phyloP scores from a whole-genome alignment of 2,797 vertebrate species.

The Siniperca scherzeri region DNA sequence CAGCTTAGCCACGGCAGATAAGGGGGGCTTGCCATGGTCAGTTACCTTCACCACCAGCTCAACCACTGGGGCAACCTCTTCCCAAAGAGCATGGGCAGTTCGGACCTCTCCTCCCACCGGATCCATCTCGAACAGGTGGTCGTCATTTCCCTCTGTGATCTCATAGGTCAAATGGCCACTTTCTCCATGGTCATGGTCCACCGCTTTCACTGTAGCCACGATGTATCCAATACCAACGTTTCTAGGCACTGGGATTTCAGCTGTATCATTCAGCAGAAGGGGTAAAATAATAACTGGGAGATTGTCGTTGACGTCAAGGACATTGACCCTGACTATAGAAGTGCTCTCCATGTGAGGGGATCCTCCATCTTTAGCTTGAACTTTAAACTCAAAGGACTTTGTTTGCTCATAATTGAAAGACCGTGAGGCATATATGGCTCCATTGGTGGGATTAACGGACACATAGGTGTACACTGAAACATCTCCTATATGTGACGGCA shows the following conservation, averaged over 20 bases:
- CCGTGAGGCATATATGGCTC: constrained; percentile 97
- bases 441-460: constrained; percentile 98
- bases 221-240: constrained; percentile 97
- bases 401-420: constrained; percentile 99
- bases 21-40: constrained; percentile 97
- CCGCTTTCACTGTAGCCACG: constrained; percentile 93
- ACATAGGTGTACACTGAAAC: constrained; percentile 98
- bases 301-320: constrained; percentile 97
- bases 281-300: constrained; percentile 96
- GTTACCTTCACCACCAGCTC: constrained; percentile 98
- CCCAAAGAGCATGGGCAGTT: constrained; percentile 96
- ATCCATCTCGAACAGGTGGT: constrained; percentile 98
- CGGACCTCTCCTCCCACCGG: constrained; percentile 95
- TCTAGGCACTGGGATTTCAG: constrained; percentile 95
- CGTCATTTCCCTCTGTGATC: constrained; percentile 97
- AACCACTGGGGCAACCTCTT: constrained; percentile 93
- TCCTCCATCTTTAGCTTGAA: constrained; percentile 96
- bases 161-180: constrained; percentile 97
- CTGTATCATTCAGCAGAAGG: constrained; percentile 95
- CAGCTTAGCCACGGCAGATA: constrained; percentile 97
- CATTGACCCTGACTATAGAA: constrained; percentile 92
- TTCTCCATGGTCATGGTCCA: constrained; percentile 98
- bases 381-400: constrained; percentile 97
- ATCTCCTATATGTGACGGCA: constrained; percentile 95
- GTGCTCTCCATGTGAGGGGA: constrained; percentile 97